These are phyloP conservation scores for Tapera naevia DNA, from an alignment of 2,797 vertebrate genomes.

Conservation along the genomic window DNA sequence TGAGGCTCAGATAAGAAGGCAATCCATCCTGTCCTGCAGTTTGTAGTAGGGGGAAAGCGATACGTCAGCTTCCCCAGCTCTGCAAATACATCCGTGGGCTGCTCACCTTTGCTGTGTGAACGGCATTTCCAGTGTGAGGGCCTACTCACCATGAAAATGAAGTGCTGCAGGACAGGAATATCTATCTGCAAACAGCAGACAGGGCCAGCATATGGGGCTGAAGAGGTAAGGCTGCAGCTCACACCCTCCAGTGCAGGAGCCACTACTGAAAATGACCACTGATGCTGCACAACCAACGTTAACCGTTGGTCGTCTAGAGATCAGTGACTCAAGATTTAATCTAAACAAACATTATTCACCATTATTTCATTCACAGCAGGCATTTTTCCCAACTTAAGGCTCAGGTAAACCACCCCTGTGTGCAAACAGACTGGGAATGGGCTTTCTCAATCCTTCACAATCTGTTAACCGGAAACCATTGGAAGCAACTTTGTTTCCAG, in stretches of 20 bases:
- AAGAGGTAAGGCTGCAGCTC: not conserved
- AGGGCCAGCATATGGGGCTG: accelerated
- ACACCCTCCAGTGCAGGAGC: not conserved
- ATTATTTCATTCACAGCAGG: not conserved
- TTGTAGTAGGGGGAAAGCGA: not conserved
- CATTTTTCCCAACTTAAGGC: not conserved
- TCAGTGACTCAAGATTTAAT: not conserved
- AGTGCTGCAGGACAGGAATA: not conserved
- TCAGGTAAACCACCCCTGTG: not conserved
- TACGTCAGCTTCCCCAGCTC: not conserved
- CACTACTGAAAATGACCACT: not conserved
- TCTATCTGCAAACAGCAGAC: not conserved
- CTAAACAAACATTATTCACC: not conserved
- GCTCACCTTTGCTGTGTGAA: not conserved
- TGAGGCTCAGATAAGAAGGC: not conserved
- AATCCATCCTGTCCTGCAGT: not conserved
- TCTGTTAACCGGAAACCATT: not conserved
- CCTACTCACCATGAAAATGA: not conserved
- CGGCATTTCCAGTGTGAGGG: not conserved
- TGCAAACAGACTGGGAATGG: not conserved
- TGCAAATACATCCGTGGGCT: not conserved
- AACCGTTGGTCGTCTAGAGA: not conserved
- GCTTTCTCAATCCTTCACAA: not conserved
- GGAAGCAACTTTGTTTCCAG: not conserved
- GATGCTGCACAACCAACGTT: accelerated